Evolutionary conservation across 2,113 vertebrate genomes (phyloP).

Genomic region (Lophochroa leadbeateri): DNA sequence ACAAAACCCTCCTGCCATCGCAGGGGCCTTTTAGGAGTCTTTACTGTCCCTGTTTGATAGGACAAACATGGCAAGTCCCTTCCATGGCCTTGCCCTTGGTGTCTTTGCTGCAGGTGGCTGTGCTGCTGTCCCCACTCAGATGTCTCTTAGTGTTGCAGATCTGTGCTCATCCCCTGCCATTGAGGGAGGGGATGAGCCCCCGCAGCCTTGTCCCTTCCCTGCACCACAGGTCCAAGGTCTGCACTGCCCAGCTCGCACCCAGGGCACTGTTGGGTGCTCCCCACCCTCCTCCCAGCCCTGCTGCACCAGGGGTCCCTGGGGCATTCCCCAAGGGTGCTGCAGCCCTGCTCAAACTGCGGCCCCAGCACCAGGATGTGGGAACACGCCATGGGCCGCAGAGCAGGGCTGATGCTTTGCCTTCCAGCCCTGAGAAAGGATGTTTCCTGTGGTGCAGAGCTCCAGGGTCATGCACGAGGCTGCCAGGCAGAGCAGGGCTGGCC

Average conservation of each 20-base stretch:
- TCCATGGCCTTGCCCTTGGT: background rate
- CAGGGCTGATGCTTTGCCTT: background rate
- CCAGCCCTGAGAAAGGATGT: background rate
- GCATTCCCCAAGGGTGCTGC: background rate
- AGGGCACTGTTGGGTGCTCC: fast-evolving
- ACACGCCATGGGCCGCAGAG: background rate
- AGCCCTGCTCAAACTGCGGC: background rate
- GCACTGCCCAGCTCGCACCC: fast-evolving
- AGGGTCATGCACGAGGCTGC: background rate
- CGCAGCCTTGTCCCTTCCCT: background rate
- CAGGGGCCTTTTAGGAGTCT: background rate
- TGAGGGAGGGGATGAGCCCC: too few relatives aligned
- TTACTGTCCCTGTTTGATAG: background rate
- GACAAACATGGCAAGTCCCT: background rate
- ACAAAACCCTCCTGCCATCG: background rate
- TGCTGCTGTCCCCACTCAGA: background rate
- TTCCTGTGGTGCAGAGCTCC: background rate
- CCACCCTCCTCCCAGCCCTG: background rate
- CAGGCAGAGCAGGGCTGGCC: background rate
- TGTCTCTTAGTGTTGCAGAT: background rate
- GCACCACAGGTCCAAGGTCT: fast-evolving
- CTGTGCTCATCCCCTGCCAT: background rate
- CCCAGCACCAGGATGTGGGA: background rate
- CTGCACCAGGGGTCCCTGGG: fast-evolving
- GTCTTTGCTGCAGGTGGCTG: background rate